Base-by-base conservation (phyloP, 2,797 vertebrate genomes). In the Hozukius guyotensis region DNA sequence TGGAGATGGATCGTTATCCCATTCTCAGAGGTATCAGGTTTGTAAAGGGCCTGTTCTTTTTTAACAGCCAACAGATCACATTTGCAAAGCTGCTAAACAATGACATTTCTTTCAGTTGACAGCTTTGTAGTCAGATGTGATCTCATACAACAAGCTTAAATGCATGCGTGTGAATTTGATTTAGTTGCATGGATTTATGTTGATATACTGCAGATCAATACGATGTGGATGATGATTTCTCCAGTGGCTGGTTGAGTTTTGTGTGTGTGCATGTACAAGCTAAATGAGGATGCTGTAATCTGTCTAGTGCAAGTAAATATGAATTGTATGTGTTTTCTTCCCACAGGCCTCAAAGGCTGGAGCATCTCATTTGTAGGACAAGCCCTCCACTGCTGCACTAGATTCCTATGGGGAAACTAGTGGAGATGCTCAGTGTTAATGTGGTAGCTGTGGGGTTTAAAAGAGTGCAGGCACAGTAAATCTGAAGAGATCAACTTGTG, bases 401-500 rank as follows among this genome's bases (percentile, higher is more conserved):
- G 78, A 78, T 69, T 83, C 84, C 62, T 78, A 29, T 78, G 80
- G 64, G 81, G 76, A 76, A 72, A 75, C 32, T 52, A 77, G 70
- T 82, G 74, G 77, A 87, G 82, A 79, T 86, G 78, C 78, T 82
- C n/a, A 14, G 70, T 88, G 85, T 90, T 91, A 92, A 91, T 92
- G 83, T 88, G 83, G 64, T 83, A 87, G 88, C 82, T 77, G 49
- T 82, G 67, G 86, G 84, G 72, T 88, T 84, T 88, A 76, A 90
- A 87, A 80, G 82, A 87, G 83, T 81, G 80, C 81, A 86, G 66
- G 78, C 72, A 52, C 52, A 61, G 86, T 85, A 70, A 92, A 91
- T 91, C 84, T 88, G 74, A 78, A 67, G 80, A 92, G 90, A 92
- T 92, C 91, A 93, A 87, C 84, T 86, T 42, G 81, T 91, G 90